phyloP scores from a whole-genome alignment of 1,140 invertebrate species.

The Zaprionus gabonicus region DNA sequence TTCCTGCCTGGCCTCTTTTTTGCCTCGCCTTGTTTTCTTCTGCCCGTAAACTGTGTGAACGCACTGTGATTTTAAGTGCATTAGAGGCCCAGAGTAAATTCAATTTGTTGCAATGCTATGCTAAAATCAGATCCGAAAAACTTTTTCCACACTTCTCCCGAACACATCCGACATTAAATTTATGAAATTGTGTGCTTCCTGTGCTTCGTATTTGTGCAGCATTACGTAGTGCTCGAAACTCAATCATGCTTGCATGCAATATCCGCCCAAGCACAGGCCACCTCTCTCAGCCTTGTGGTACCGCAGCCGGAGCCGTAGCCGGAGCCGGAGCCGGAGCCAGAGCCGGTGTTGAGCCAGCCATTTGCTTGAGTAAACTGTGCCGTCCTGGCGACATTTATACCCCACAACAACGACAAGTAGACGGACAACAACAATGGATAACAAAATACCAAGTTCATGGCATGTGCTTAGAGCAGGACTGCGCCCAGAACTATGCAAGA shows the following conservation, averaged over 20 bases:
- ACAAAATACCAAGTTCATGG: conserved; percentile 63
- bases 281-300: conserved; percentile 5
- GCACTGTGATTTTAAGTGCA: conserved; percentile 81
- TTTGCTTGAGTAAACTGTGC: conserved; percentile 58
- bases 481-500: conserved; percentile 55
- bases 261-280: conserved; percentile 71
- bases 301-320: too few relatives aligned
- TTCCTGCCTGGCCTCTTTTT: conserved; percentile 52
- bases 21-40: conserved; percentile 8
- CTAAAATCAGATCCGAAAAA: conserved; percentile 65
- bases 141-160: conserved; percentile 58
- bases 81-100: conserved; percentile 77
- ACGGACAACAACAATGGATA: conserved; percentile 58
- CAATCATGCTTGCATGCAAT: conserved; percentile 81
- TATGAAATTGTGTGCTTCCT: conserved; percentile 78
- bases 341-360: conserved; percentile 52
- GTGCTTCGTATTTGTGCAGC: conserved; percentile 16
- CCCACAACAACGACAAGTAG: conserved; percentile 54
- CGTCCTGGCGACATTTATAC: conserved; percentile 66
- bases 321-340: conserved; percentile 7
- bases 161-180: conserved; percentile 67
- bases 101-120: conserved; percentile 80
- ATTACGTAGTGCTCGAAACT: conserved; percentile 64
- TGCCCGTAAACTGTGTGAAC: conserved; percentile 50
- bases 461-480: conserved; percentile 47